Base-by-base conservation (phyloP, 2,113 vertebrate species). In the Cyanoliseus patagonus region DNA sequence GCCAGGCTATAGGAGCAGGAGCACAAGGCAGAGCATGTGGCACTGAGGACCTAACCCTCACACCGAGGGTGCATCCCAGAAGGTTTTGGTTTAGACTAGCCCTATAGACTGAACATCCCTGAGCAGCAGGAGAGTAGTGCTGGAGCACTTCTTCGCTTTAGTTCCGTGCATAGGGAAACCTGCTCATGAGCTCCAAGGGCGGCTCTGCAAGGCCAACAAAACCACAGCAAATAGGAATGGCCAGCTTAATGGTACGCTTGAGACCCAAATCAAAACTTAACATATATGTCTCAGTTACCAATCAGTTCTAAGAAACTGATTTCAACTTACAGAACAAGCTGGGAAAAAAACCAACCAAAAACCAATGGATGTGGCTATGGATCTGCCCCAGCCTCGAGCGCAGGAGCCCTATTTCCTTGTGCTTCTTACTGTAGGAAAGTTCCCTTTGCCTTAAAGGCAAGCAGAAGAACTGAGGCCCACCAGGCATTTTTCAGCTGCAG, bases 251-350 rank as follows among this genome's bases (percentile, higher is more conserved):
- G 55, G 11, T 2, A 19, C 0, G 3, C 27, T 69, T 63, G 53
- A 41, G 33, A 66, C 33, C 1, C 47, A 41, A 46, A 31, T 1
- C 7, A 46, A n/a, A 90, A 68, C 5, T 13, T 28, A 67, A 62
- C 3, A 15, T 0, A 1, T 2, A 1, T 2, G 4, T 30, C 66
- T 66, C 35, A 0, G 0, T 27, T 35, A 59, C 64, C 20, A 46
- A 8, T 41, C 41, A 80, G 75, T 51, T 51, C 39, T 20, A 41
- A 61, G 14, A 62, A 76, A 44, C 10, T 28, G 7, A 69, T 62
- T 62, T 25, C 67, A 63, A 23, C 12, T 44, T 33, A 25, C 3
- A 64, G 47, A 75, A 33, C 3, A 19, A 37, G 19, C 3, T 3
- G 25, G 31, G 10, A 2, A 53, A 59, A 59, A 35, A 59, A 23